Evolutionary conservation across 2,888 invertebrate genomes (phyloP).

Genomic region (Tipula lateralis): DNA sequence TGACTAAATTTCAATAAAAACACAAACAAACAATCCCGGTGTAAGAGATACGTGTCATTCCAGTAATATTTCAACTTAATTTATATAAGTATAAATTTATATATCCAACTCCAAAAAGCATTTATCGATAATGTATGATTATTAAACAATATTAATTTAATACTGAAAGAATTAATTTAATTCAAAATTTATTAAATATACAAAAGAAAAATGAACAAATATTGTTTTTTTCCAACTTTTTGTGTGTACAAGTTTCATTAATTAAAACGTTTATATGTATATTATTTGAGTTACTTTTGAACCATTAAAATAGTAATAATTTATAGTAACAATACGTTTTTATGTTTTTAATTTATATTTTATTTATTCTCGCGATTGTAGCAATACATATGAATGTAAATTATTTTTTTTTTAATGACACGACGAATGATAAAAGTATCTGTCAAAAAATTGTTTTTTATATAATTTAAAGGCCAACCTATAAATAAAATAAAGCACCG

Average conservation of each 20-base stretch:
- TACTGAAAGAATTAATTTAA: not conserved
- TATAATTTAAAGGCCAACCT: no score
- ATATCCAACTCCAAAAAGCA: not conserved
- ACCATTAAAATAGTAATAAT: not conserved
- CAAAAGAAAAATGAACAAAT: not conserved
- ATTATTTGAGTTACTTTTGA: not conserved
- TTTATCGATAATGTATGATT: not conserved
- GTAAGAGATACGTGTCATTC: not conserved
- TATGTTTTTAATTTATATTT: not conserved
- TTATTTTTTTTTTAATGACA: not conserved
- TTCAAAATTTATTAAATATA: not conserved
- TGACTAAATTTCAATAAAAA: not conserved
- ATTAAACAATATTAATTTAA: not conserved
- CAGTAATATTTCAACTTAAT: not conserved
- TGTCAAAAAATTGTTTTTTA: constrained; percentile 6
- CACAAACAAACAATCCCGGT: not conserved
- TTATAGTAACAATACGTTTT: not conserved
- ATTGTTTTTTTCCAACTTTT: not conserved
- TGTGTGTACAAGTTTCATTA: not conserved
- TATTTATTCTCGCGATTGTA: not conserved
- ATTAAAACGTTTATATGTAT: not conserved
- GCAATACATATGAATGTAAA: not conserved
- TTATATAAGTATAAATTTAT: not conserved
- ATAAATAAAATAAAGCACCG: no score
- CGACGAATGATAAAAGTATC: constrained; percentile 9